Evolutionary conservation across 2,888 invertebrate species (phyloP), one percentile per base, ranked within the genome.

Genomic region (Lithophane ornitopus): DNA sequence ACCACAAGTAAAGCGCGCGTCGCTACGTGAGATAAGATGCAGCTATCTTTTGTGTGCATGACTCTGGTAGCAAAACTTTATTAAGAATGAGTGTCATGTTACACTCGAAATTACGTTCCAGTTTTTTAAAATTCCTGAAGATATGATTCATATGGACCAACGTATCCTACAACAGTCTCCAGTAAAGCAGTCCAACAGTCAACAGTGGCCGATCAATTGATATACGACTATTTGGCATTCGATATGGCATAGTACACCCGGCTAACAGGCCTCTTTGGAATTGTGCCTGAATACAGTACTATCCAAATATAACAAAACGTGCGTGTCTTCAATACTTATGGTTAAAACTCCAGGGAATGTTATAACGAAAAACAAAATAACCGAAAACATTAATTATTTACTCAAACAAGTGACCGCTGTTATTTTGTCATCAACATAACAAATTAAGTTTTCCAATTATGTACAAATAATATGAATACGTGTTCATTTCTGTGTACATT

Each of bases 361-460:
- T 39, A 28, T 11, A 7, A 26, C 19, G 44, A 11, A 62, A 79
- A 73, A 66, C 65, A 14, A 49, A 73, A 67, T 26, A 19, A 79
- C 26, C 41, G 4, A 49, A 56, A 59, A 72, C 73, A 72, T 63
- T 84, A 67, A 62, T 62, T 70, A 34, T 28, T 34, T 14, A 56
- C 34, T 34, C 16, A 62, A 81, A 72, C 46, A 63, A 65, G 26
- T 26, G 26, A 61, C 22, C 2, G 3, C 16, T 62, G 69, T 70
- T 84, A 80, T 73, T 69, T 84, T 70, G 14, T 81, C 34, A 80
- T 73, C n/a, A 83, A 59, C 41, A 46, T 11, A 78, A 62, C 56
- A 66, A 70, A 80, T 74, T 74, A 54, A 56, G 70, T 68, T 58
- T 19, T 67, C 28, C 49, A 84, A 84, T 80, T 70, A 61, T 7